Evolutionary conservation across 2,888 invertebrate genomes (phyloP).

Genomic region (Cephus nigrinus): DNA sequence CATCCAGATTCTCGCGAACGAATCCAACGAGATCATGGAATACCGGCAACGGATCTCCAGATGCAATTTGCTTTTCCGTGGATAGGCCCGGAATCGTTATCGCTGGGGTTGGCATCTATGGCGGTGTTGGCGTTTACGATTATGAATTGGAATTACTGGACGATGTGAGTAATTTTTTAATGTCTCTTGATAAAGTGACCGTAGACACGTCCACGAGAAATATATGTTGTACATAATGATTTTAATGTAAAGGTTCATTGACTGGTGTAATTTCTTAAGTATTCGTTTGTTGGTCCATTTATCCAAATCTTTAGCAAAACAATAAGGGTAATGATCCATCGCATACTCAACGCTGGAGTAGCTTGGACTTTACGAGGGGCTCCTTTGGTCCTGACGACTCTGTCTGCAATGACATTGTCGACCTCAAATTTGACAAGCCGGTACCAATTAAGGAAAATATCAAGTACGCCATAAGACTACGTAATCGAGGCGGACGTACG

Average conservation of each 20-base stretch:
- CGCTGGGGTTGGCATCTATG: constrained; percentile 90
- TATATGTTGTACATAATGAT: too few relatives aligned
- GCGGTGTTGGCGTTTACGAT: constrained; percentile 88
- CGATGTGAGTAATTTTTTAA: constrained; percentile 69
- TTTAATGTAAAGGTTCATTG: too few relatives aligned
- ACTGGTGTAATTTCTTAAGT: too few relatives aligned
- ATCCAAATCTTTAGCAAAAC: constrained; percentile 59
- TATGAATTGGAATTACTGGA: constrained; percentile 92
- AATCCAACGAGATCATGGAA: constrained; percentile 95
- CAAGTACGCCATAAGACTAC: constrained; percentile 88
- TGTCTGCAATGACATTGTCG: constrained; percentile 83
- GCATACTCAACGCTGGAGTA: constrained; percentile 87
- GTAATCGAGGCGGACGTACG: constrained; percentile 92
- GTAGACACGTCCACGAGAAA: too few relatives aligned
- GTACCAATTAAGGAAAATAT: constrained; percentile 89
- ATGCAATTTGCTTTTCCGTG: constrained; percentile 94
- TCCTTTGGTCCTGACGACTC: constrained; percentile 86
- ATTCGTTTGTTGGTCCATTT: too few relatives aligned
- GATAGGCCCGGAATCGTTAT: constrained; percentile 90
- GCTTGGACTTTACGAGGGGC: constrained; percentile 85
- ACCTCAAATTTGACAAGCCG: constrained; percentile 90
- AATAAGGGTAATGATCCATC: constrained; percentile 70
- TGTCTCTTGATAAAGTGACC: background rate
- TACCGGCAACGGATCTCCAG: constrained; percentile 95
- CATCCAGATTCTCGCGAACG: constrained; percentile 89